Percentiles rank a stretch among this genome's conserved stretches.
phyloP scores from a whole-genome alignment of 2,797 vertebrate species.

The Crypturellus tataupa region DNA sequence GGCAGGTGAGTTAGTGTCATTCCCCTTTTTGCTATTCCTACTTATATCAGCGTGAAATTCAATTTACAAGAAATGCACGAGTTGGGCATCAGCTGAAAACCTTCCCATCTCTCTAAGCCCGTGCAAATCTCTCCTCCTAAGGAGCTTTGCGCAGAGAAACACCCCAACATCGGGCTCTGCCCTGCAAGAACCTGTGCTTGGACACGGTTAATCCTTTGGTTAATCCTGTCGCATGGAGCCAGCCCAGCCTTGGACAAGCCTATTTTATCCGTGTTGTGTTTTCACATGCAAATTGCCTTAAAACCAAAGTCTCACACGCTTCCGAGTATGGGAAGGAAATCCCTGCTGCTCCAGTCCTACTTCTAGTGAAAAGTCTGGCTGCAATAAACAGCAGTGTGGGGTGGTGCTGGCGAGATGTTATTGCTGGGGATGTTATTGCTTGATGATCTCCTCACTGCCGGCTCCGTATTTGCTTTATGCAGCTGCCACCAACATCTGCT shows the following conservation, averaged over 20 bases:
- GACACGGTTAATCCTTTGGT: background rate
- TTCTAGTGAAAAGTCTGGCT: background rate
- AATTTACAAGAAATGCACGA: background rate
- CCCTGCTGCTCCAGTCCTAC: background rate
- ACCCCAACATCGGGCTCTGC: background rate
- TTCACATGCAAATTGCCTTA: background rate
- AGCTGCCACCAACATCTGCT: conserved; percentile 75
- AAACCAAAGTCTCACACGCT: background rate
- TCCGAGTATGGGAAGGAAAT: background rate
- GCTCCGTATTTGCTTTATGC: conserved; percentile 52
- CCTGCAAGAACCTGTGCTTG: background rate
- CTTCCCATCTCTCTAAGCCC: background rate
- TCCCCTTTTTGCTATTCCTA: background rate
- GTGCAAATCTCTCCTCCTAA: background rate
- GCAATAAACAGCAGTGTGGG: background rate
- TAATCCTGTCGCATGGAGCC: background rate
- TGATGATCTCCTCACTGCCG: conserved; percentile 4
- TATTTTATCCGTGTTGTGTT: background rate
- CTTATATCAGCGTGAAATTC: background rate
- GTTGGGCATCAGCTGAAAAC: background rate
- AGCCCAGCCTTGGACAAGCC: background rate
- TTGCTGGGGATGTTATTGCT: background rate
- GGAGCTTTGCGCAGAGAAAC: background rate
- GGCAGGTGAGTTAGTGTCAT: background rate
- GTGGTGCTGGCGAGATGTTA: background rate